These are phyloP conservation scores for Spilogale gracilis DNA, from an alignment of 2,113 vertebrate genomes.

Conservation along the genomic window DNA sequence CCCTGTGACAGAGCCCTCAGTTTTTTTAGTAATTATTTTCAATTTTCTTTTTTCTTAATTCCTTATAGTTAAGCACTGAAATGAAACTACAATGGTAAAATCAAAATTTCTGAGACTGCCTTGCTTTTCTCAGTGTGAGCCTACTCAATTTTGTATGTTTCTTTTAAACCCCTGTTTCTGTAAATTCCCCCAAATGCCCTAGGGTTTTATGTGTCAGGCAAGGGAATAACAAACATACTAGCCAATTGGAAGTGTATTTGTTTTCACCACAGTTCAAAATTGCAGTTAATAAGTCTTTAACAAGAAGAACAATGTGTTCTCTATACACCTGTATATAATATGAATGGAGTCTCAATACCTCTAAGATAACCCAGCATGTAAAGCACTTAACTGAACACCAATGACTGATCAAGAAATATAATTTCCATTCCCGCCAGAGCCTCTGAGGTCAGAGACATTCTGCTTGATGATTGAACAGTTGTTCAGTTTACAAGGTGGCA, in stretches of 20 bases:
- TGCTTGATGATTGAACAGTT: not conserved
- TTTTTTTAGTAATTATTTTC: not conserved
- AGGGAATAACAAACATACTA: not conserved
- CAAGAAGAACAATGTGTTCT: not conserved
- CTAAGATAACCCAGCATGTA: not conserved
- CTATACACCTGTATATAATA: not conserved
- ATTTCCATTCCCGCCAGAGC: not conserved
- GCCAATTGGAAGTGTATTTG: constrained; percentile 1
- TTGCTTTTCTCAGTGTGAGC: not conserved
- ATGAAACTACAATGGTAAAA: not conserved
- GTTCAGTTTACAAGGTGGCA: not conserved
- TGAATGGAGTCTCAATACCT: not conserved
- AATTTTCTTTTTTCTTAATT: not conserved
- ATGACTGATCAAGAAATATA: not conserved
- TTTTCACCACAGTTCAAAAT: constrained; percentile 5
- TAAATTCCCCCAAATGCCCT: not conserved
- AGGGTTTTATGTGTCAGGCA: not conserved
- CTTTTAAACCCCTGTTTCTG: not conserved
- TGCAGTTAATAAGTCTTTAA: constrained; percentile 46
- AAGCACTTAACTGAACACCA: not conserved
- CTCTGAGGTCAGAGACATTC: constrained; percentile 21
- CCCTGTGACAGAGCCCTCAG: not conserved
- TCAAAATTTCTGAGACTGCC: not conserved
- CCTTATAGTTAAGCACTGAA: not conserved
- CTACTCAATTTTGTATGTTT: not conserved